These are phyloP conservation scores for Dissostichus mawsoni DNA, from an alignment of 2,113 vertebrate species.

Conservation along the genomic window DNA sequence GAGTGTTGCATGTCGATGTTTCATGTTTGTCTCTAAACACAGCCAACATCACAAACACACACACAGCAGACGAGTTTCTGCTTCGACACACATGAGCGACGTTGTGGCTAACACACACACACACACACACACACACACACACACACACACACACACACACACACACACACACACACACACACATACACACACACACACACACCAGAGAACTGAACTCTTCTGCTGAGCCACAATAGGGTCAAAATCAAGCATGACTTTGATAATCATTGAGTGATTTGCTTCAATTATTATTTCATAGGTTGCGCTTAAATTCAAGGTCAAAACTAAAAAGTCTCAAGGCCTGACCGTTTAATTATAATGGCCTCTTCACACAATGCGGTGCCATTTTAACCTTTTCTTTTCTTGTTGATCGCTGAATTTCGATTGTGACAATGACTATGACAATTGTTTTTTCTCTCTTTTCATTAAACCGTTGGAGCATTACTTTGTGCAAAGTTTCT, in stretches of 20 bases:
- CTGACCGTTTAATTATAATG: too few relatives aligned
- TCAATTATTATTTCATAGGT: too few relatives aligned
- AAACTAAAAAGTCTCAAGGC: too few relatives aligned
- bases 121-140: constrained; percentile 13
- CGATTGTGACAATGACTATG: too few relatives aligned
- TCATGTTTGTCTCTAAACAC: constrained; percentile 20
- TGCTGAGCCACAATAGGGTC: background rate
- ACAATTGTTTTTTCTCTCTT: too few relatives aligned
- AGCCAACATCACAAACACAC: background rate
- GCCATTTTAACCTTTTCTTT: too few relatives aligned
- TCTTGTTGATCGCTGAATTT: too few relatives aligned
- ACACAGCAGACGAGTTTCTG: background rate
- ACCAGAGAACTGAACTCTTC: background rate
- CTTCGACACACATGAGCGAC: constrained; percentile 9
- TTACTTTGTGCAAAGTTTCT: too few relatives aligned
- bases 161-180: constrained; percentile 14
- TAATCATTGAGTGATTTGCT: background rate
- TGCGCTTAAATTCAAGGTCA: too few relatives aligned
- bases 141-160: constrained; percentile 19
- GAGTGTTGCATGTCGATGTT: constrained; percentile 21
- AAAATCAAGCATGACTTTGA: background rate
- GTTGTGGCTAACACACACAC: background rate
- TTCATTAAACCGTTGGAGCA: too few relatives aligned
- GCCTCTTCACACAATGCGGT: too few relatives aligned
- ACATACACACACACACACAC: constrained; percentile 16